These are phyloP conservation scores for Cathartes aura DNA, from an alignment of 2,113 vertebrate species.

Conservation along the genomic window DNA sequence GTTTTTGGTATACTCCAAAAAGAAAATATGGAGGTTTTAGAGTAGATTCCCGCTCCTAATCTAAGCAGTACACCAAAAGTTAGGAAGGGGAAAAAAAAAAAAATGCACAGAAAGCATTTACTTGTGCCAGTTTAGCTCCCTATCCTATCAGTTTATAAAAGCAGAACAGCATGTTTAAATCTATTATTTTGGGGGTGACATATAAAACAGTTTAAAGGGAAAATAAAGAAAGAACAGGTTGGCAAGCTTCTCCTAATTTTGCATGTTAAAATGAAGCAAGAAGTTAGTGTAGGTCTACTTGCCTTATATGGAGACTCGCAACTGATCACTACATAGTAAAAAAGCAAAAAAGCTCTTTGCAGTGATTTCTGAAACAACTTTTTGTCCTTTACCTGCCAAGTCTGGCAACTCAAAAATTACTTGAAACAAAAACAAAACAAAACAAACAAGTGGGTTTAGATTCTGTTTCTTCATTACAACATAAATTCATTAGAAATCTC, in stretches of 20 bases:
- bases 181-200: not conserved
- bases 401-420: not conserved
- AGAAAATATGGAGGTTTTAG: not conserved
- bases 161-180: not conserved
- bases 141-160: not conserved
- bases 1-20: not conserved
- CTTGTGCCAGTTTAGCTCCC: not conserved
- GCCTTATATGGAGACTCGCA: not conserved
- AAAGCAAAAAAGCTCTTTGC: not conserved
- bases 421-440: not conserved
- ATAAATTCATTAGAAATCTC: not conserved
- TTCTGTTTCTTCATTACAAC: not conserved
- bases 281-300: not conserved
- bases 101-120: not conserved
- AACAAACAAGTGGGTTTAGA: not conserved
- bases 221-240: not conserved
- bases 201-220: not conserved
- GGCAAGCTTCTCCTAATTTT: not conserved
- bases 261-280: not conserved
- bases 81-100: not conserved
- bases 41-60: not conserved
- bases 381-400: not conserved
- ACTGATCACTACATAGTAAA: not conserved
- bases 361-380: not conserved
- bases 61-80: not conserved